Conservation (phyloP, 2,797 vertebrate species). For the Pangasius djambal region DNA sequence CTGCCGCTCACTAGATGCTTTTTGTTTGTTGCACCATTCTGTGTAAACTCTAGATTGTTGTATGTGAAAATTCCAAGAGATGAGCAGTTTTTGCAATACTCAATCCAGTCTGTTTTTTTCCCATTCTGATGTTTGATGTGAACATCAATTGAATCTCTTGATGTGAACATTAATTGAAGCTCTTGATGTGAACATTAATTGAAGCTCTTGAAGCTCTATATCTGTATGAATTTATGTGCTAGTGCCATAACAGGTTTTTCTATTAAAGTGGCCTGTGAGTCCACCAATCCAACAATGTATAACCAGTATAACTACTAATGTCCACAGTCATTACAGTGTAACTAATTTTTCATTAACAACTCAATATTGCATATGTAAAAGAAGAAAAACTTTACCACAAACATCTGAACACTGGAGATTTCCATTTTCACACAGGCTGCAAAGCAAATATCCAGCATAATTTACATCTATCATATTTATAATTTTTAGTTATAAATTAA, state of each 20-base stretch:
- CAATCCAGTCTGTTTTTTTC: no score
- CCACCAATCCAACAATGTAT: background rate
- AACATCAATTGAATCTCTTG: background rate
- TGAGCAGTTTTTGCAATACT: background rate
- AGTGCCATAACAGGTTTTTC: background rate
- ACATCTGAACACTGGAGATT: slow-evolving; percentile 62
- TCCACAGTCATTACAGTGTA: background rate
- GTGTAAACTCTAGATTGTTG: background rate
- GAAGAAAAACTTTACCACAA: slow-evolving; percentile 66
- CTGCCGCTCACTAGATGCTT: no score
- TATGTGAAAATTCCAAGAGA: background rate
- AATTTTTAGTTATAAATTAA: background rate
- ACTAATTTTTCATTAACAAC: background rate
- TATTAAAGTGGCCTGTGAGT: background rate
- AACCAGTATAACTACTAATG: background rate
- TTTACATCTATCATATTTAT: background rate
- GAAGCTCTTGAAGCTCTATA: no score
- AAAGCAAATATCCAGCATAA: slow-evolving; percentile 42
- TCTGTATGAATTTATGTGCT: background rate
- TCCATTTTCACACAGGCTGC: slow-evolving; percentile 72
- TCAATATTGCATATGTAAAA: background rate
- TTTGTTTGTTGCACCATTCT: background rate
- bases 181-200: no score
- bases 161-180: background rate
- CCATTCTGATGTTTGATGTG: background rate